Evolutionary conservation across 1,140 invertebrate genomes (phyloP).

Genomic region (Daktulosphaira vitifoliae): DNA sequence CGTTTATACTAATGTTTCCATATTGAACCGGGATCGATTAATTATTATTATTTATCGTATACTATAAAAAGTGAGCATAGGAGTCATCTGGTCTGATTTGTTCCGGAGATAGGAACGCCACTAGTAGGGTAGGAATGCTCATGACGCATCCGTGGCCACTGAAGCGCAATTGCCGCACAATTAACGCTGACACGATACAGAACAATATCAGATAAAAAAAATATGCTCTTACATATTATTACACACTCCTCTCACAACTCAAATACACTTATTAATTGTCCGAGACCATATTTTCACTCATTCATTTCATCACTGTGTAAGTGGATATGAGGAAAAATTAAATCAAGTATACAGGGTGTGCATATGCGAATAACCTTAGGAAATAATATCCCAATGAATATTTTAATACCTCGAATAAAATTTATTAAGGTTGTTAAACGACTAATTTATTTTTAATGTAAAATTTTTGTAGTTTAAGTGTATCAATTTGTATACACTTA

Average conservation of each 20-base stretch:
- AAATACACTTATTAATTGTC: constrained; percentile 23
- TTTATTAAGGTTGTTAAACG: no score
- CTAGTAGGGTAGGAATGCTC: constrained; percentile 23
- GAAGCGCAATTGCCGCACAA: constrained; percentile 29
- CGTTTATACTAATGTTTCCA: constrained; percentile 1
- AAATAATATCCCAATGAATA: no score
- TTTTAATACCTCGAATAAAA: no score
- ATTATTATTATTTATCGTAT: constrained; percentile 23
- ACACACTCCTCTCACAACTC: background rate
- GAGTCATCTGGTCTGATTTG: constrained; percentile 33
- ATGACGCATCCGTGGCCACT: constrained; percentile 28
- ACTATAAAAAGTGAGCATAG: background rate
- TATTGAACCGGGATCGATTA: constrained; percentile 27
- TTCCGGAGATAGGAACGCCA: constrained; percentile 25
- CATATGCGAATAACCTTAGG: no score
- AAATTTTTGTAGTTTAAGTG: no score
- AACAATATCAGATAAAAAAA: background rate
- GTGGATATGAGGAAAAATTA: constrained; percentile 1
- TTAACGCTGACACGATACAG: constrained; percentile 25
- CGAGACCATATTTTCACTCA: constrained; percentile 29
- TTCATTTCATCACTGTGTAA: background rate
- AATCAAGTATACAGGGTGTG: no score
- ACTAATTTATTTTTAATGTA: no score
- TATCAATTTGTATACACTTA: no score
- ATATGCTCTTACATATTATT: no score